Evolutionary conservation across 2,113 vertebrate species (phyloP).

Genomic region (Heteronetta atricapilla): DNA sequence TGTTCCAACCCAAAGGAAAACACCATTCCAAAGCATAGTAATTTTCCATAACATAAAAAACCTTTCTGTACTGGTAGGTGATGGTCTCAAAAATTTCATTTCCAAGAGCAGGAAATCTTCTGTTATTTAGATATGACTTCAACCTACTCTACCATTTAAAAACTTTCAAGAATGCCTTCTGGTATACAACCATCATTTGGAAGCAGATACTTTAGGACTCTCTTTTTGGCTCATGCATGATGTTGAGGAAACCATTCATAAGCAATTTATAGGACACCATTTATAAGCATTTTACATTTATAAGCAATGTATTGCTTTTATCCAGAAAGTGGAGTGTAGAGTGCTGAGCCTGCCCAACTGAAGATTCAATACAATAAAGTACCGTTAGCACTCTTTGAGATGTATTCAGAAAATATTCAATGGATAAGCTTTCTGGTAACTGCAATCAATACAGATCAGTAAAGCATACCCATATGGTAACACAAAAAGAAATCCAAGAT

Average conservation of each 20-base stretch:
- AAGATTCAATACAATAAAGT: not conserved
- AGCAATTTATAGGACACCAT: too few relatives aligned
- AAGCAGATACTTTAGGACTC: not conserved
- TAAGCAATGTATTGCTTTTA: not conserved
- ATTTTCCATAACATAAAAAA: not conserved
- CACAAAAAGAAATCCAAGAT: not conserved
- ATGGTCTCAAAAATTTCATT: not conserved
- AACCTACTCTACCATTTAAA: not conserved
- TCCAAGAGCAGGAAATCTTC: not conserved
- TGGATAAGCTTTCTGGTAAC: not conserved
- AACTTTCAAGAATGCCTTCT: not conserved
- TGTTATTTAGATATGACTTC: not conserved
- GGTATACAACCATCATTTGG: not conserved
- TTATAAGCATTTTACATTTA: too few relatives aligned
- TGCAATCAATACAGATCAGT: not conserved
- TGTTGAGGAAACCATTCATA: not conserved
- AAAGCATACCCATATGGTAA: not conserved
- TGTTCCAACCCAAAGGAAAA: not conserved
- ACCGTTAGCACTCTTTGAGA: not conserved
- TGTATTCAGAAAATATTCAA: not conserved
- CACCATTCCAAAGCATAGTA: rapidly evolving
- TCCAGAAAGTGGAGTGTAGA: not conserved
- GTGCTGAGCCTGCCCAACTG: not conserved
- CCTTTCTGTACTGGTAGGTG: not conserved
- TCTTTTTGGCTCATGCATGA: rapidly evolving